Conservation (phyloP, 2,888 invertebrate species). For the Drosophila seclusa region DNA sequence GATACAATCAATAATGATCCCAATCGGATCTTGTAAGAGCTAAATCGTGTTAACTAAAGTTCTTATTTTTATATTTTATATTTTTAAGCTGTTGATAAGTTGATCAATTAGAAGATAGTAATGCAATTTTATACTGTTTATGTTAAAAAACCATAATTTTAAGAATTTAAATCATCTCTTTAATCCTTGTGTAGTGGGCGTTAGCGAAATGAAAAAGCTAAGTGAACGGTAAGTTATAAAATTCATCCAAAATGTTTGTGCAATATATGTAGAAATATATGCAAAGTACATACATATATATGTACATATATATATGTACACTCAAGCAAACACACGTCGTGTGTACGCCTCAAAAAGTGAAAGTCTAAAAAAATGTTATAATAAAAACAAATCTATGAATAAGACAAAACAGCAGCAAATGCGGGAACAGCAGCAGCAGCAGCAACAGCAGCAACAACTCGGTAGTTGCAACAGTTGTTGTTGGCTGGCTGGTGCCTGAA, state of each 20-base stretch:
- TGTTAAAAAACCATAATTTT: not conserved
- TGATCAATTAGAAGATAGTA: not conserved
- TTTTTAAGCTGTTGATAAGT: not conserved
- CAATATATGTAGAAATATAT: conserved; percentile 25
- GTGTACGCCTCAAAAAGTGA: conserved; percentile 57
- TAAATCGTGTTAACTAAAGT: not conserved
- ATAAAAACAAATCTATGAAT: conserved; percentile 53
- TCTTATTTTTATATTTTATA: not conserved
- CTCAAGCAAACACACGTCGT: conserved; percentile 14
- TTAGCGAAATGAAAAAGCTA: not conserved
- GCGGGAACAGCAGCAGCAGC: conserved; percentile 17
- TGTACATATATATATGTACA: conserved; percentile 6
- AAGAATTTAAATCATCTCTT: not conserved
- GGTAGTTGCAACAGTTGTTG: conserved; percentile 53
- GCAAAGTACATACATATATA: not conserved
- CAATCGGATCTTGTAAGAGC: not conserved
- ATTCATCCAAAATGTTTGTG: not conserved
- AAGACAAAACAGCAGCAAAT: conserved; percentile 38
- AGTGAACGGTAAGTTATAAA: not conserved
- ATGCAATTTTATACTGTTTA: not conserved
- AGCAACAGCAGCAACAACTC: conserved; percentile 11
- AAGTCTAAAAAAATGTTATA: conserved; percentile 65
- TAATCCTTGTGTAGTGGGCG: not conserved
- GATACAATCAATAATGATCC: conserved; percentile 22
- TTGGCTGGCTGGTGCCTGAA: conserved; percentile 43